Evolutionary conservation across 2,797 vertebrate species (phyloP).

Genomic region (Cossypha dichroa): DNA sequence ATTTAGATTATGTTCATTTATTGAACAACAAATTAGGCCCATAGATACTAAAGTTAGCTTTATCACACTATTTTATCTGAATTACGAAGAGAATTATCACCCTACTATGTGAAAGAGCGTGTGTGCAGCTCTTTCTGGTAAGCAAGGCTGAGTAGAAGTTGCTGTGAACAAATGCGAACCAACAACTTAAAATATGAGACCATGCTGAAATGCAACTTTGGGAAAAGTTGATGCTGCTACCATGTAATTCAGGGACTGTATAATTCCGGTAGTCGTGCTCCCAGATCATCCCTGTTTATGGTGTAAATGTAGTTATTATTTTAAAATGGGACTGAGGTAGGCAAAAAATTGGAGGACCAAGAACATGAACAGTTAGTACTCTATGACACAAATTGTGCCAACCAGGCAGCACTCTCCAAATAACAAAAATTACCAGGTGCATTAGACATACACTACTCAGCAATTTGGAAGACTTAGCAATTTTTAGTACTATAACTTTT

Average conservation of each 20-base stretch:
- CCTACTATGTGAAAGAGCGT: not conserved
- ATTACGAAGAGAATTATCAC: conserved; percentile 25
- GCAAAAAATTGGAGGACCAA: not conserved
- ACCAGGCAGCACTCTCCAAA: not conserved
- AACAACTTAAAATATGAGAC: not conserved
- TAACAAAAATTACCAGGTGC: not conserved
- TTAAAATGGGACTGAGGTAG: not conserved
- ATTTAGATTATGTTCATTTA: not conserved
- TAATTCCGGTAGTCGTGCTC: not conserved
- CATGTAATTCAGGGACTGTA: not conserved
- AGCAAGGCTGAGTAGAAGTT: not conserved
- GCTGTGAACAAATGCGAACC: not conserved
- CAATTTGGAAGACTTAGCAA: not conserved
- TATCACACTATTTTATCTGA: conserved; percentile 29
- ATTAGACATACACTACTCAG: not conserved
- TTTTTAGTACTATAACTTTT: not conserved
- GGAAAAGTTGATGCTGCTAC: not conserved
- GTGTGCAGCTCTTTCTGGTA: not conserved
- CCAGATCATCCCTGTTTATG: not conserved
- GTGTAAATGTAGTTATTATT: not conserved
- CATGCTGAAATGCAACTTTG: not conserved
- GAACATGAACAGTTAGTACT: not conserved
- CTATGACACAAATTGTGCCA: not conserved
- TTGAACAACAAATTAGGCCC: conserved; percentile 24
- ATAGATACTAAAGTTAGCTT: conserved; percentile 2